These are phyloP conservation scores for Erpobdella octoculata DNA, from an alignment of 2,888 invertebrate genomes.

Conservation along the genomic window DNA sequence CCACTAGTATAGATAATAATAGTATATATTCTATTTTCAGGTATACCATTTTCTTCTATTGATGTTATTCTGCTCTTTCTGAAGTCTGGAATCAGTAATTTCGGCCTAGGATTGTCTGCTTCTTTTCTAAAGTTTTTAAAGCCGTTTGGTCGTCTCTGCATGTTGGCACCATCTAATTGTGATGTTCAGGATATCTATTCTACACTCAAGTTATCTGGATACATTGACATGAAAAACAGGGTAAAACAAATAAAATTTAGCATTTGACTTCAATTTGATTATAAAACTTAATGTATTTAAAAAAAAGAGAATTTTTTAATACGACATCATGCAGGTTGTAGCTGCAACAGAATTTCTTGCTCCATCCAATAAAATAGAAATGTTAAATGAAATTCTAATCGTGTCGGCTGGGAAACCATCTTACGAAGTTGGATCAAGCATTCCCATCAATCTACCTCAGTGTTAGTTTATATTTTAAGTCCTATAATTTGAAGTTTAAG, in stretches of 20 bases:
- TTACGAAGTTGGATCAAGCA: slow-evolving; percentile 48
- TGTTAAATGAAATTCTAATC: slow-evolving; percentile 35
- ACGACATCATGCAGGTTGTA: too few species aligned
- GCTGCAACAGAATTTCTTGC: too few species aligned
- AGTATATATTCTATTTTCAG: neutral
- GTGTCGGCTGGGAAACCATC: slow-evolving; percentile 43
- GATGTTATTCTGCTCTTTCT: neutral
- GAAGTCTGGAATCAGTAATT: too few species aligned
- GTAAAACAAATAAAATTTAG: too few species aligned
- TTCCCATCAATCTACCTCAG: slow-evolving; percentile 33
- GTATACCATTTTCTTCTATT: neutral
- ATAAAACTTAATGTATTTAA: too few species aligned
- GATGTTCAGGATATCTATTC: neutral
- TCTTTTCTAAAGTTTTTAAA: neutral
- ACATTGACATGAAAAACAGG: slow-evolving; percentile 5
- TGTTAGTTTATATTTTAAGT: neutral
- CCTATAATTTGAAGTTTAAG: neutral
- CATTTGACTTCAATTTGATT: too few species aligned
- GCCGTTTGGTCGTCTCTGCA: neutral
- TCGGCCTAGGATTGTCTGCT: neutral
- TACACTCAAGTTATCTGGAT: slow-evolving; percentile 19
- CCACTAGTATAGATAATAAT: too few species aligned
- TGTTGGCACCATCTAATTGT: neutral
- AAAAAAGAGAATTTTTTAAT: too few species aligned
- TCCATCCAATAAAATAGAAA: too few species aligned